These are phyloP conservation scores for Tromatobia lineatoria DNA, from an alignment of 2,888 invertebrate species.

Conservation along the genomic window DNA sequence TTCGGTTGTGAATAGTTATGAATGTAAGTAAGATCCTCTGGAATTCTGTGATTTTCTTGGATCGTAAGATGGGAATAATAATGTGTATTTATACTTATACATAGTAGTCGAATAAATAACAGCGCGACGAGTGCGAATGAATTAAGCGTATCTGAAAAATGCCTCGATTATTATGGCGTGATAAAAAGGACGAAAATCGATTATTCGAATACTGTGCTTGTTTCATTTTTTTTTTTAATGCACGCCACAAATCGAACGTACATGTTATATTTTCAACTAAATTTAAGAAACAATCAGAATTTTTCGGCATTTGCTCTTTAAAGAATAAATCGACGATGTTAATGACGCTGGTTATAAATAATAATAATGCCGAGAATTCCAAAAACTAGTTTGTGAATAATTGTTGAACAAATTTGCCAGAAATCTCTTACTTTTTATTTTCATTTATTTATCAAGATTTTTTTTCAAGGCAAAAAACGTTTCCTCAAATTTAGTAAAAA, in stretches of 20 bases:
- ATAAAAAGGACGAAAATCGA: constrained; percentile 20
- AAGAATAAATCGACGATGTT: background rate
- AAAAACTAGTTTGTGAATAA: background rate
- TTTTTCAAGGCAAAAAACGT: background rate
- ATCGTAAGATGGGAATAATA: constrained; percentile 35
- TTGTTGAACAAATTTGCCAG: background rate
- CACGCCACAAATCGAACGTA: background rate
- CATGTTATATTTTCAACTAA: background rate
- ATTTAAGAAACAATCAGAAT: background rate
- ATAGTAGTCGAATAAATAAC: constrained; percentile 28
- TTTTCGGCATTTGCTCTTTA: background rate
- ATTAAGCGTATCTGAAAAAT: constrained; percentile 5
- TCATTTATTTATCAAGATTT: background rate
- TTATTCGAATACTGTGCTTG: constrained; percentile 25
- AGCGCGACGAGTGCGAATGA: constrained; percentile 27
- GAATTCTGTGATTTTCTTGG: constrained; percentile 28
- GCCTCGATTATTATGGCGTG: constrained; percentile 2
- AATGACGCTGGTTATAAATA: background rate
- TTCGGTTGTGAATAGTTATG: constrained; percentile 82
- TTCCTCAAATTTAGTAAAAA: too few species aligned
- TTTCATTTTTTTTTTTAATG: background rate
- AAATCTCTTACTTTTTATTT: background rate
- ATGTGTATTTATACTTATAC: constrained; percentile 53
- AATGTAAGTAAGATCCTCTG: constrained; percentile 29
- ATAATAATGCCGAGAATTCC: background rate